Evolutionary conservation across 2,888 invertebrate genomes (phyloP).

Genomic region (Cephus pygmeus): DNA sequence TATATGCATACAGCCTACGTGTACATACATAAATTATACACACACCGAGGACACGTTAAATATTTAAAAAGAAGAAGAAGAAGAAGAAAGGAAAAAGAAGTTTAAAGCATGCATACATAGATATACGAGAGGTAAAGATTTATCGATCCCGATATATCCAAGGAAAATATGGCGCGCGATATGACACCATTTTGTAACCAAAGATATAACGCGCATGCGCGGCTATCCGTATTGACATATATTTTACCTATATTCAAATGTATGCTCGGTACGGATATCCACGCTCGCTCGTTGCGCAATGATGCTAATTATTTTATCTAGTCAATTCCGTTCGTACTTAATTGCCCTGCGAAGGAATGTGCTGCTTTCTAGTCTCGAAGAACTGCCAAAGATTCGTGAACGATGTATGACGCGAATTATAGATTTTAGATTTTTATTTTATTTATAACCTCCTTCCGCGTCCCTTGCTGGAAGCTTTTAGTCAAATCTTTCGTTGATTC

Average conservation of each 20-base stretch:
- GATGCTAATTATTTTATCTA: slow-evolving; percentile 35
- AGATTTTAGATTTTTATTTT: slow-evolving; percentile 14
- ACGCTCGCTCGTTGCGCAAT: not conserved
- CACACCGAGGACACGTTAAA: not conserved
- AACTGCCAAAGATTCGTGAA: slow-evolving; percentile 3
- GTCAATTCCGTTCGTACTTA: slow-evolving; percentile 62
- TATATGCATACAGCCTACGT: slow-evolving; percentile 38
- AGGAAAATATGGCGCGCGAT: not conserved
- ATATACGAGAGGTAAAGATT: not conserved
- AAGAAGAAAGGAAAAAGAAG: not conserved
- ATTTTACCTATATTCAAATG: not conserved
- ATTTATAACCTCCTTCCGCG: not conserved
- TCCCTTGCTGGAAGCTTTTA: not conserved
- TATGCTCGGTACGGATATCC: not conserved
- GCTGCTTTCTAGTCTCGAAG: slow-evolving; percentile 42
- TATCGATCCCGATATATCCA: not conserved
- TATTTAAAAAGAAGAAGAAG: not conserved
- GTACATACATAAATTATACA: slow-evolving; percentile 19
- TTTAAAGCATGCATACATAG: not conserved
- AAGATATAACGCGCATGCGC: slow-evolving; percentile 34
- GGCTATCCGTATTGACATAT: slow-evolving; percentile 36
- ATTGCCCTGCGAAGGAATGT: slow-evolving; percentile 60
- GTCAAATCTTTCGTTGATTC: not conserved
- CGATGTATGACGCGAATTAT: slow-evolving; percentile 7
- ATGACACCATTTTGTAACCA: slow-evolving; percentile 39